Percentiles rank a stretch among this genome's conserved stretches.
Evolutionary conservation across 2,888 invertebrate species (phyloP).

Genomic region (Cataglyphis albicans): DNA sequence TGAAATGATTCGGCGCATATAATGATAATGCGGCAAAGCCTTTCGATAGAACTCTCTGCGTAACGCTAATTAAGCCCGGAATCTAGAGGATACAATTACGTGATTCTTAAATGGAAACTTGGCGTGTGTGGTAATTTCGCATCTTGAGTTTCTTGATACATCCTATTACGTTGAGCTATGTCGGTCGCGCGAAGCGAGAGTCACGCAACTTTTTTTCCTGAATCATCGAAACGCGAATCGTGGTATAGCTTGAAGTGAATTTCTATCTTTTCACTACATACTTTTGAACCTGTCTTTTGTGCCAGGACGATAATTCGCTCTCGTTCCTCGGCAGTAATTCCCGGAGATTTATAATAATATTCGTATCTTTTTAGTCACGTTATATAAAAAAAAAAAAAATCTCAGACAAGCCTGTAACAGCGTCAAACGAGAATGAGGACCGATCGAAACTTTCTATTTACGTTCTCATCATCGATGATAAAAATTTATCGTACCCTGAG

Average conservation of each 20-base stretch:
- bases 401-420: background rate
- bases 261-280: conserved; percentile 14
- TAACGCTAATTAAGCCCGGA: conserved; percentile 32
- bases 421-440: conserved; percentile 5
- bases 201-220: conserved; percentile 40
- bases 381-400: conserved; percentile 9
- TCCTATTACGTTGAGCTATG: conserved; percentile 52
- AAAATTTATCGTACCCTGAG: conserved; percentile 38
- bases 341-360: conserved; percentile 16
- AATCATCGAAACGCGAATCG: conserved; percentile 20
- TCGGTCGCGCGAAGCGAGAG: conserved; percentile 43
- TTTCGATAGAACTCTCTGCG: conserved; percentile 16
- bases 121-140: conserved; percentile 49
- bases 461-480: conserved; percentile 29
- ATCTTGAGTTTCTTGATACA: conserved; percentile 39
- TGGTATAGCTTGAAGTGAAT: background rate
- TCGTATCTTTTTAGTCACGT: conserved; percentile 6
- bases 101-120: conserved; percentile 49
- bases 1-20: conserved; percentile 35
- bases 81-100: conserved; percentile 38
- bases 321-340: background rate
- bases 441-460: conserved; percentile 40
- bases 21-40: conserved; percentile 43
- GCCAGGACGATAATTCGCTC: background rate
- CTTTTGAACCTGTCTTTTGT: background rate